A percentile compares a stretch with the other conserved stretches of the same genome.
Evolutionary conservation across 2,797 vertebrate species (phyloP).

Genomic region (Cryptoblepharus egeriae): DNA sequence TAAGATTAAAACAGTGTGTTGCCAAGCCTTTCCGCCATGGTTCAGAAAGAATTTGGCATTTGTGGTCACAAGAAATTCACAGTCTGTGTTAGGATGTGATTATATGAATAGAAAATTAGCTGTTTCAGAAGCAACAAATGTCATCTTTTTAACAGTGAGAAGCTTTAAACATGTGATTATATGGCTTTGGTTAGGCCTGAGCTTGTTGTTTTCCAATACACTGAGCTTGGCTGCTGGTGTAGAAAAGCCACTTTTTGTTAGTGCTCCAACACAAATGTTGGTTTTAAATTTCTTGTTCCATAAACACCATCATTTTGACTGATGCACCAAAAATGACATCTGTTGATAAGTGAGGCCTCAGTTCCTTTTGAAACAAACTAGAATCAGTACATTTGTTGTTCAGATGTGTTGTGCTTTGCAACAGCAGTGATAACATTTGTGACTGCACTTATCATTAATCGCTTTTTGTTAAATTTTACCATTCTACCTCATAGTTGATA

Average conservation of each 20-base stretch:
- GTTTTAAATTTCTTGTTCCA: conserved; percentile 65
- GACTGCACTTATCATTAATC: not conserved
- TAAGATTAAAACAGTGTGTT: conserved; percentile 46
- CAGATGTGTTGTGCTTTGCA: not conserved
- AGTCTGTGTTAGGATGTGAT: conserved; percentile 56
- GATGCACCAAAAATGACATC: conserved; percentile 49
- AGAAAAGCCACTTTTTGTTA: conserved; percentile 57
- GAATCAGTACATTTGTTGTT: conserved; percentile 21
- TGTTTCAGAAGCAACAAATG: conserved; percentile 66
- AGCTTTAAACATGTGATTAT: conserved; percentile 57
- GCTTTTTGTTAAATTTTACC: not conserved
- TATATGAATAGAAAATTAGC: conserved; percentile 64
- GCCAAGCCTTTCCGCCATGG: conserved; percentile 47
- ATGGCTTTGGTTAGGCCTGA: conserved; percentile 50
- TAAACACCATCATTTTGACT: conserved; percentile 60
- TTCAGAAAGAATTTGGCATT: conserved; percentile 65
- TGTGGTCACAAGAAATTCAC: conserved; percentile 58
- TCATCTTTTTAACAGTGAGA: conserved; percentile 59
- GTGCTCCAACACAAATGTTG: conserved; percentile 52
- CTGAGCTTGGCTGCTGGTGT: conserved; percentile 34
- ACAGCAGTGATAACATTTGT: not conserved
- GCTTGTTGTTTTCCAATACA: conserved; percentile 54
- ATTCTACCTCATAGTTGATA: not conserved
- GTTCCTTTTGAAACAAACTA: conserved; percentile 51
- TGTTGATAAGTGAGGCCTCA: conserved; percentile 43